Percentiles rank a stretch among this genome's conserved stretches.
Evolutionary conservation across 2,113 vertebrate species (phyloP).

Genomic region (Gallinago media): DNA sequence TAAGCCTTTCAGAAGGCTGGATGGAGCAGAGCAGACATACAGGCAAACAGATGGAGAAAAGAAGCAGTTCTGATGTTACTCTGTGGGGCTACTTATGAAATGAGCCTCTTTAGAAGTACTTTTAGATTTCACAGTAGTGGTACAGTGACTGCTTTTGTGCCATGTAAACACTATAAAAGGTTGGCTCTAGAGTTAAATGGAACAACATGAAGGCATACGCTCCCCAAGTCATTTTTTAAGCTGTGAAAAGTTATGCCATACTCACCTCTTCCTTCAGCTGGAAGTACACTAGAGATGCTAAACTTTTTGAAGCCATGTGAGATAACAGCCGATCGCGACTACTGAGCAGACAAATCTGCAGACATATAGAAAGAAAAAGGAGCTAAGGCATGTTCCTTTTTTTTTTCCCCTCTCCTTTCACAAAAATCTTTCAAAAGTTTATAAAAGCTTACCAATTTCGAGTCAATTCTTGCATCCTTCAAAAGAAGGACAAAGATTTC

Average conservation of each 20-base stretch:
- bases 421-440: neutral
- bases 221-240: neutral
- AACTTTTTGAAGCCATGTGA: constrained; percentile 84
- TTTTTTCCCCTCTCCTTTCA: neutral
- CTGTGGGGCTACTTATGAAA: fast-evolving
- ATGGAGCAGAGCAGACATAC: fast-evolving
- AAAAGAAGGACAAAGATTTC: constrained; percentile 74
- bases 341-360: constrained; percentile 73
- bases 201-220: neutral
- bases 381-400: neutral
- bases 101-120: neutral
- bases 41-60: neutral
- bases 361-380: neutral
- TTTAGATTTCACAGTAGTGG: neutral
- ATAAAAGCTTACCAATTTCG: constrained; percentile 81
- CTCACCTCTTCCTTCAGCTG: constrained; percentile 82
- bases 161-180: neutral
- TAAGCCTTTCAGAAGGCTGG: neutral
- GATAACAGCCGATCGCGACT: constrained; percentile 77
- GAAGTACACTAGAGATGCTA: constrained; percentile 77
- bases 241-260: neutral
- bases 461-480: constrained; percentile 74
- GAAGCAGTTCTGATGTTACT: neutral
- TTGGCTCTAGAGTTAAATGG: neutral
- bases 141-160: neutral